Base-by-base conservation (phyloP, 1,140 invertebrate genomes). In the Cotesia typhae region DNA sequence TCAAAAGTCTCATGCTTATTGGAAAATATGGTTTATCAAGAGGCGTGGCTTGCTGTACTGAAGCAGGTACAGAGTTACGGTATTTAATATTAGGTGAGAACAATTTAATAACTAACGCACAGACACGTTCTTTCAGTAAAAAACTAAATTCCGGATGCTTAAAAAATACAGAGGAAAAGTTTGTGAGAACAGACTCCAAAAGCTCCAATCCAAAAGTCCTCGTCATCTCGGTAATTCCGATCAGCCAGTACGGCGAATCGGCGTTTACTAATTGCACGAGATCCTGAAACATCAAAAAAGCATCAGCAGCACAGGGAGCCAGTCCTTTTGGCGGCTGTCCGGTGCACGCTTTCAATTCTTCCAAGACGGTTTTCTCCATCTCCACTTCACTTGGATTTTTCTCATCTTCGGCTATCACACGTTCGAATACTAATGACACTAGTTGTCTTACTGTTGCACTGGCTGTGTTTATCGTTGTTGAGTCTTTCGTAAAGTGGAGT, bases 51-150 rank as follows among this genome's bases (percentile, higher is more conserved):
- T 91, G 90, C 75, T 87, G 87, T 14, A 87, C 79, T 61, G 82
- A 85, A 9, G 84, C 81, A 60, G 84, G 87, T 55, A 86, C 85
- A 4, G 83, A 87, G 79, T 90, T 94, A 83, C 92, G 92, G 87
- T 94, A 96, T 86, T 96, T 97, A 3, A 96, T 94, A 84, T 97
- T 99, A 12, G 97, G 97, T 7, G 97, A 99, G 87, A 99, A 99
- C 71, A 99, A 86, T 85, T 98, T 97, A 70, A 99, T 99, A 0
- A 99, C 95, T 76, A 99, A 88, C 7, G 98, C 97, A 86, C 98
- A 99, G 0, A 99, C 97, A 76, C 95, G 90, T 84, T 99, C 98
- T 86, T 99, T 99, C 10, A 99, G 83, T 38, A 99, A 87, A 82
- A 98, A 96, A 79, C 93, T 93, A 83, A 99, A 99, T 85, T 99